These are phyloP conservation scores for Phoxinus phoxinus DNA, from an alignment of 2,113 vertebrate species.

Conservation along the genomic window DNA sequence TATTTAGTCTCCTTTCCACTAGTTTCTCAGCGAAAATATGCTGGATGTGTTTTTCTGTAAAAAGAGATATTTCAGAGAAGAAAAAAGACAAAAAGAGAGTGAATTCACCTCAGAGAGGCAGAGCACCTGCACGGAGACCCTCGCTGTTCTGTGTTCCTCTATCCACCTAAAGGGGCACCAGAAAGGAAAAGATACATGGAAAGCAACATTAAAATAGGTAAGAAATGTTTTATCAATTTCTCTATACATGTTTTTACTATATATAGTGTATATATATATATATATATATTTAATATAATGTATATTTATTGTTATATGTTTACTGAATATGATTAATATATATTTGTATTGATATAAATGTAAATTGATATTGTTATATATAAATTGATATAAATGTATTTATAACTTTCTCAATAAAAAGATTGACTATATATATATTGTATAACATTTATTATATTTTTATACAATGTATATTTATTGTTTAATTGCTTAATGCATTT, in stretches of 20 bases:
- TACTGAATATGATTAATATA: too few species aligned
- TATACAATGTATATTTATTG: too few species aligned
- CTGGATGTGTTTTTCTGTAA: slow-evolving; percentile 21
- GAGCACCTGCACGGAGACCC: slow-evolving; percentile 72
- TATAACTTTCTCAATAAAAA: neutral
- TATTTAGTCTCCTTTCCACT: slow-evolving; percentile 16
- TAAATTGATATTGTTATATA: too few species aligned
- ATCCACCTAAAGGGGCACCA: slow-evolving; percentile 56
- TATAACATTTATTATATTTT: neutral
- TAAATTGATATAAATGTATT: too few species aligned
- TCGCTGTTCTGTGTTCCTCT: slow-evolving; percentile 59
- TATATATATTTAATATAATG: neutral
- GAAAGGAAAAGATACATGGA: slow-evolving; percentile 26
- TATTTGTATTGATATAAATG: too few species aligned
- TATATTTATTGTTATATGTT: neutral
- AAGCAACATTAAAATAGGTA: neutral
- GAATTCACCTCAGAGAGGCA: slow-evolving; percentile 62
- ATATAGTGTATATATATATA: too few species aligned
- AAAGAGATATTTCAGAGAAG: slow-evolving; percentile 27
- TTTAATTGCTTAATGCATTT: too few species aligned
- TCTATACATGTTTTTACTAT: neutral
- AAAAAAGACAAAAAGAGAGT: slow-evolving; percentile 15
- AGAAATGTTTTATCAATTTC: neutral
- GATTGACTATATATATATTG: neutral
- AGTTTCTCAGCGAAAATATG: slow-evolving; percentile 20